A percentile compares a stretch with the other conserved stretches of the same genome.
phyloP scores from a whole-genome alignment of 2,888 invertebrate genomes.

The Sisyra nigra region DNA sequence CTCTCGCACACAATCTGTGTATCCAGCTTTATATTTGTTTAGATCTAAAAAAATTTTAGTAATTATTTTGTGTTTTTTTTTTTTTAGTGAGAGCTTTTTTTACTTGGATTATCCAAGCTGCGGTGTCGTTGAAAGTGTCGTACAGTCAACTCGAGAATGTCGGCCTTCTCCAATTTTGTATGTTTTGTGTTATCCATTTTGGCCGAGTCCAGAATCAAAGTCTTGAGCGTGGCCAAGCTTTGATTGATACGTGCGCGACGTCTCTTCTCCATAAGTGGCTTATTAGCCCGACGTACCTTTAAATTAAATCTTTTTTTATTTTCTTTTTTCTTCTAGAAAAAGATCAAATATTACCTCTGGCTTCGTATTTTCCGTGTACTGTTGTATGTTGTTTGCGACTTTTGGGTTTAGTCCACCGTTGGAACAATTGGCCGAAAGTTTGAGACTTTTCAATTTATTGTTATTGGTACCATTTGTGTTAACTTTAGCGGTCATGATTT shows the following conservation, averaged over 20 bases:
- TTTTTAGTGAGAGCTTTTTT: slow-evolving; percentile 3
- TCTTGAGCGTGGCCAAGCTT: slow-evolving; percentile 54
- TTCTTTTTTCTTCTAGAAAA: no score
- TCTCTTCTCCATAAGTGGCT: slow-evolving; percentile 65
- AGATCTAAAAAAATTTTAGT: slow-evolving; percentile 20
- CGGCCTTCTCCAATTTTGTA: slow-evolving; percentile 72
- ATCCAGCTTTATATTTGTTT: slow-evolving; percentile 48
- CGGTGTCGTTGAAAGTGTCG: slow-evolving; percentile 63
- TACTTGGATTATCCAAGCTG: slow-evolving; percentile 41
- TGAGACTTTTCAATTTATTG: slow-evolving; percentile 1
- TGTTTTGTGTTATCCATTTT: slow-evolving; percentile 53
- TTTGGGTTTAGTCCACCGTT: no score
- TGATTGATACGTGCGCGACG: slow-evolving; percentile 58
- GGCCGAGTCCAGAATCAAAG: slow-evolving; percentile 52
- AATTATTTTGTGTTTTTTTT: background rate
- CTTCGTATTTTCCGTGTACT: no score
- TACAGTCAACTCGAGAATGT: slow-evolving; percentile 71
- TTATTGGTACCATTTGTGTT: slow-evolving; percentile 1
- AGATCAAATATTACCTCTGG: no score
- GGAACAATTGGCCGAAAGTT: slow-evolving; percentile 1
- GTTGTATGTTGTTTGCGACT: no score
- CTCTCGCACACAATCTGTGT: slow-evolving; percentile 47
- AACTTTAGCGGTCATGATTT: slow-evolving; percentile 5
- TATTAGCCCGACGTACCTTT: slow-evolving; percentile 44
- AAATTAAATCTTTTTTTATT: no score